A percentile compares a stretch with the other conserved stretches of the same genome.
Evolutionary conservation across 2,113 vertebrate genomes (phyloP).

Genomic region (Pristiophorus japonicus): DNA sequence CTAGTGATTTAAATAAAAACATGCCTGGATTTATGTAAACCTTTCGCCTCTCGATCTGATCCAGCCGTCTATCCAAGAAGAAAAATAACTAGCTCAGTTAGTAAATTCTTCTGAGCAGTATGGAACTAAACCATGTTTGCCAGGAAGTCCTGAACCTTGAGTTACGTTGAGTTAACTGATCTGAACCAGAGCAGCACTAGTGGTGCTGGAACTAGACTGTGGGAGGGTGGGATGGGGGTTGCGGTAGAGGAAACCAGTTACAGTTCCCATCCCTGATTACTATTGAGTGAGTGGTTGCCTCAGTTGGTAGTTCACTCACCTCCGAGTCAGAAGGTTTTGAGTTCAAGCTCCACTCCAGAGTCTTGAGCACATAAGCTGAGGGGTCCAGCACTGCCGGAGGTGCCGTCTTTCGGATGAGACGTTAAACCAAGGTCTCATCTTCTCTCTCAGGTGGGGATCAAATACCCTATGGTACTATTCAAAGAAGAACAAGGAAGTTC

Average conservation of each 20-base stretch:
- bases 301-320: too few species aligned
- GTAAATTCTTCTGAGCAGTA: neutral
- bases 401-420: too few species aligned
- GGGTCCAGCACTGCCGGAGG: neutral
- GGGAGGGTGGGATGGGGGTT: neutral
- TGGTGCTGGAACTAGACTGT: neutral
- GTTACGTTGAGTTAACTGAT: neutral
- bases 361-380: neutral
- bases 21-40: neutral
- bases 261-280: too few species aligned
- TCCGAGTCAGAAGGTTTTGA: too few species aligned
- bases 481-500: too few species aligned
- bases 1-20: neutral
- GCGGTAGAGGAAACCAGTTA: too few species aligned
- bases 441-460: neutral
- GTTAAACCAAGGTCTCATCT: neutral
- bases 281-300: too few species aligned
- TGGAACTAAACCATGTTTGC: neutral
- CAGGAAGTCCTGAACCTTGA: neutral
- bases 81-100: neutral
- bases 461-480: neutral
- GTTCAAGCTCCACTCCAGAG: too few species aligned
- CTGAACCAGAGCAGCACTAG: neutral
- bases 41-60: neutral
- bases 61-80: neutral